Evolutionary conservation across 2,113 vertebrate species (phyloP).

Genomic region (Galemys pyrenaicus): DNA sequence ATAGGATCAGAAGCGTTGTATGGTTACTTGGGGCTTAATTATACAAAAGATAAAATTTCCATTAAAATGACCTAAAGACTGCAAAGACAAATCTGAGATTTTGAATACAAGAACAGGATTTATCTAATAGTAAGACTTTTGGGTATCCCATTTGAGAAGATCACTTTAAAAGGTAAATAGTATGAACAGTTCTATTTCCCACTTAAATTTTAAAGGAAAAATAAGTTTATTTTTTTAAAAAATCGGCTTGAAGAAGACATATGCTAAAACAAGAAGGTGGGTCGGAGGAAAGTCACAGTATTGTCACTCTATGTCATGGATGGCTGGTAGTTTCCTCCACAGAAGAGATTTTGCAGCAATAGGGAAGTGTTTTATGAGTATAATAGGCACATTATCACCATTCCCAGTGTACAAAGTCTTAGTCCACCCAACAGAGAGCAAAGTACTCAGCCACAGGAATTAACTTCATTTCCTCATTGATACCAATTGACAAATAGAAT

Average conservation of each 20-base stretch:
- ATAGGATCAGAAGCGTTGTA: not conserved
- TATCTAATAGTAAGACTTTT: constrained; percentile 6
- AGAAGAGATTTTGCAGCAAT: not conserved
- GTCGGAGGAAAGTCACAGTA: not conserved
- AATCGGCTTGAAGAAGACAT: not conserved
- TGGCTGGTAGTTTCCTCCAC: not conserved
- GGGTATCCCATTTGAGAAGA: constrained; percentile 32
- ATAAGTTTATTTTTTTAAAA: not conserved
- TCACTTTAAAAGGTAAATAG: not conserved
- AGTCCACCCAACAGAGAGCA: not conserved
- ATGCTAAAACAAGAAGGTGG: not conserved
- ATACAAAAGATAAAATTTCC: constrained; percentile 17
- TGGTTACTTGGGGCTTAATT: constrained; percentile 1
- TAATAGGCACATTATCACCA: not conserved
- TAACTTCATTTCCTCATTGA: constrained; percentile 27
- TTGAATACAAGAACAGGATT: not conserved
- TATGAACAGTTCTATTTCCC: not conserved
- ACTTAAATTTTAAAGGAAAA: constrained; percentile 19
- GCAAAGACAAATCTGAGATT: constrained; percentile 17
- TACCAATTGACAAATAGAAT: not conserved
- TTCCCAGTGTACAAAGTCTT: constrained; percentile 7
- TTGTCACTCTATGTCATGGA: not conserved
- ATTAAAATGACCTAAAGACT: constrained; percentile 39
- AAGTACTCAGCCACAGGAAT: not conserved
- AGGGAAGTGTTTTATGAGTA: not conserved